Percentiles rank a stretch among this genome's conserved stretches.
Conservation (phyloP, 2,797 vertebrate genomes). For the Crenuchus spilurus region DNA sequence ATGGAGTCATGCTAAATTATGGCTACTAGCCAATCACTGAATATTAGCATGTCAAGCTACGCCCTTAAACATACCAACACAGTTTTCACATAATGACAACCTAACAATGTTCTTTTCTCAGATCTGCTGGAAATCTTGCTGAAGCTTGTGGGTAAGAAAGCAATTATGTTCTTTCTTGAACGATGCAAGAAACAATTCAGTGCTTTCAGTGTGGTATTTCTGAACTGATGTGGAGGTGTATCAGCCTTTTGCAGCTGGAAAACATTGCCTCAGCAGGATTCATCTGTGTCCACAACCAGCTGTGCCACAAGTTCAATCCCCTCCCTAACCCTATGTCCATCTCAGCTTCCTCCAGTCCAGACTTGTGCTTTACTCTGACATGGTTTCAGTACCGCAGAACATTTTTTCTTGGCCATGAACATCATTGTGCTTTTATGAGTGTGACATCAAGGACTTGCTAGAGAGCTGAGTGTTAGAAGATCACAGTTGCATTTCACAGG, state of each 20-base stretch:
- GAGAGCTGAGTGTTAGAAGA: not conserved
- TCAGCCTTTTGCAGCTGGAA: conserved; percentile 9
- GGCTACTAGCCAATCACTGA: no score
- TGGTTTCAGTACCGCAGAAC: not conserved
- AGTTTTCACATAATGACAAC: not conserved
- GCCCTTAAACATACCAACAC: no score
- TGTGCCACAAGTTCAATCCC: not conserved
- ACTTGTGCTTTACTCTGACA: not conserved
- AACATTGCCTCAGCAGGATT: conserved; percentile 9
- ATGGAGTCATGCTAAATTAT: no score
- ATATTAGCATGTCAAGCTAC: no score
- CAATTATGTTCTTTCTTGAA: no score
- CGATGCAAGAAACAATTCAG: not conserved
- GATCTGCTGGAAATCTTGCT: not conserved
- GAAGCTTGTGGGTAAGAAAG: conserved; percentile 1
- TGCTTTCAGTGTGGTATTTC: not conserved
- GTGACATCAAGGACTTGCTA: not conserved
- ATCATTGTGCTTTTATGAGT: not conserved
- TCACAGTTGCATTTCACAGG: not conserved
- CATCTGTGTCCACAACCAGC: not conserved
- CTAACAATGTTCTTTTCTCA: not conserved
- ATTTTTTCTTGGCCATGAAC: not conserved
- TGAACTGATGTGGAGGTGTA: conserved; percentile 33
- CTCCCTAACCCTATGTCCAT: not conserved
- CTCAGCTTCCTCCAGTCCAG: not conserved